Evolutionary conservation across 2,888 invertebrate genomes (phyloP).

Genomic region (Antheraea yamamai): DNA sequence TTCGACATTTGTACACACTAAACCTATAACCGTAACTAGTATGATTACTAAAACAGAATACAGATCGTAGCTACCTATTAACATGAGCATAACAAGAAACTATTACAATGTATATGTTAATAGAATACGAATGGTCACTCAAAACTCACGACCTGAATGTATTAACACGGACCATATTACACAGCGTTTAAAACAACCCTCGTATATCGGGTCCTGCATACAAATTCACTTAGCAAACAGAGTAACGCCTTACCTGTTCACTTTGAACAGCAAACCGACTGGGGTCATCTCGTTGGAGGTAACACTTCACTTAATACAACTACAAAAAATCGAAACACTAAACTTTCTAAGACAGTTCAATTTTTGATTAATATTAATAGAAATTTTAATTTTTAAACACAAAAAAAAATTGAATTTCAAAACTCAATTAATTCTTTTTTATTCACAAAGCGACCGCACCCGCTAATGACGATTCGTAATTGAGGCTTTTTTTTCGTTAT

Average conservation of each 20-base stretch:
- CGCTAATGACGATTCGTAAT: constrained; percentile 40
- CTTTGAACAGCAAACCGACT: constrained; percentile 83
- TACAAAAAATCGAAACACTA: background rate
- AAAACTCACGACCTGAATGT: constrained; percentile 38
- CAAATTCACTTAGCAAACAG: constrained; percentile 31
- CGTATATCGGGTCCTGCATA: constrained; percentile 30
- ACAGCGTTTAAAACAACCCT: constrained; percentile 53
- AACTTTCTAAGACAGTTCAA: background rate
- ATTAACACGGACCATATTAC: constrained; percentile 53
- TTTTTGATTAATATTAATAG: background rate
- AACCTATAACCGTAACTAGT: background rate
- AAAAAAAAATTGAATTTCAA: background rate
- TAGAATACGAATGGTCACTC: constrained; percentile 37
- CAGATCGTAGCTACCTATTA: constrained; percentile 6
- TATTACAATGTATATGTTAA: constrained; percentile 29
- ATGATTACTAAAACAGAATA: background rate
- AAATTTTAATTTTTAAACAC: constrained; percentile 15
- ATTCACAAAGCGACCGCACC: constrained; percentile 20
- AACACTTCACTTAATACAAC: constrained; percentile 36
- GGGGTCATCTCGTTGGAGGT: constrained; percentile 75
- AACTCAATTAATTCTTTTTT: background rate
- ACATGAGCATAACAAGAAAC: constrained; percentile 24
- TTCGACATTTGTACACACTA: no score
- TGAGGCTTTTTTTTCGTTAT: constrained; percentile 30
- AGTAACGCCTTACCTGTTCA: constrained; percentile 82